Conservation (phyloP, 2,113 vertebrate species). For the Myodes glareolus region DNA sequence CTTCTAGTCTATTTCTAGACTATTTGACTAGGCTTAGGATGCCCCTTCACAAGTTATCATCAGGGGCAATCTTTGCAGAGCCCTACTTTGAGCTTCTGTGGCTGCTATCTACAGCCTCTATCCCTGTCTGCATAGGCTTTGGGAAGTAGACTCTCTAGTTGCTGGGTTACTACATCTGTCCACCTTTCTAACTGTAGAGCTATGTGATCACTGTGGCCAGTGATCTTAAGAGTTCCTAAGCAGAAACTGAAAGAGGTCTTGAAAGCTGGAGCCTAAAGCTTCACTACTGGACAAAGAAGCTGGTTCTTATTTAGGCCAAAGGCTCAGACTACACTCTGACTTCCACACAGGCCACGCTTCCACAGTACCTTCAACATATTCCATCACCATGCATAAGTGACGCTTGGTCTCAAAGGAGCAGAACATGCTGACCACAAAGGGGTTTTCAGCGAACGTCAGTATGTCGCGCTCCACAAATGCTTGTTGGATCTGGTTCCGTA, state of each 20-base stretch:
- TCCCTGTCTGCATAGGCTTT: background rate
- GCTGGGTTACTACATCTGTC: background rate
- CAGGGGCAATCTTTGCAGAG: background rate
- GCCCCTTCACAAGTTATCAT: background rate
- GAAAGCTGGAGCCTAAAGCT: background rate
- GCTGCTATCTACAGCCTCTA: background rate
- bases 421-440: conserved; percentile 99
- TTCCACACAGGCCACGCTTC: background rate
- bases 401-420: conserved; percentile 97
- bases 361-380: conserved; percentile 96
- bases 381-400: conserved; percentile 99
- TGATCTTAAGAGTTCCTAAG: conserved; percentile 7
- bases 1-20: background rate
- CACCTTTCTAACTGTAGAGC: background rate
- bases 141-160: background rate
- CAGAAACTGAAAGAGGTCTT: background rate
- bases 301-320: background rate
- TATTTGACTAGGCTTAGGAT: background rate
- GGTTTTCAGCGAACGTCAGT: conserved; percentile 97
- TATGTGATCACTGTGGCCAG: background rate
- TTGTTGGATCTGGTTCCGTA: conserved; percentile 98
- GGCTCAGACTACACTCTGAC: background rate
- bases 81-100: background rate
- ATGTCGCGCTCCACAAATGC: conserved; percentile 98
- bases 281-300: background rate